phyloP scores from a whole-genome alignment of 2,888 invertebrate species.

The Podabrus alpinus region DNA sequence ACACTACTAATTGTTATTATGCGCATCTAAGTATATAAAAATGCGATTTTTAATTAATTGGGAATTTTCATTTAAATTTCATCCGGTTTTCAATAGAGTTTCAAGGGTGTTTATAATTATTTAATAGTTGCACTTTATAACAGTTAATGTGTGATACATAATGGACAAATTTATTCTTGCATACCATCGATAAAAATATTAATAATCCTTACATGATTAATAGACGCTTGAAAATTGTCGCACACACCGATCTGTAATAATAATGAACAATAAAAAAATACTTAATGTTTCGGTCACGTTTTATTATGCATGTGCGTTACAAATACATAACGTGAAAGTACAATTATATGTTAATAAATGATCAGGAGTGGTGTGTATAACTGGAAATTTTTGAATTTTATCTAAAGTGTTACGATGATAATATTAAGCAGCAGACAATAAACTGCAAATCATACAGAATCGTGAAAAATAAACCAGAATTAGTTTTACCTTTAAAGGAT shows the following conservation, averaged over 20 bases:
- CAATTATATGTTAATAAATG: background rate
- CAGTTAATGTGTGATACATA: background rate
- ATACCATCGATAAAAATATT: background rate
- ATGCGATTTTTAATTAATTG: background rate
- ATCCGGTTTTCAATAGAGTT: background rate
- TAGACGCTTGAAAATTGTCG: background rate
- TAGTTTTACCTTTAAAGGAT: background rate
- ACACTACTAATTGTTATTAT: too few species aligned
- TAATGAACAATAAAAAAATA: background rate
- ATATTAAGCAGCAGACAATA: background rate
- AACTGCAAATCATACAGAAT: background rate
- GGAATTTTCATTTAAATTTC: background rate
- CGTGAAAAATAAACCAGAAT: background rate
- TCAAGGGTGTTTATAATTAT: background rate
- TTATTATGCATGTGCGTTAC: background rate
- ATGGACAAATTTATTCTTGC: background rate
- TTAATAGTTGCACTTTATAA: background rate
- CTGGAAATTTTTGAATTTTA: background rate
- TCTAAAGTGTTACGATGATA: background rate
- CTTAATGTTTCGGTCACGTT: background rate
- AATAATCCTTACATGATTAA: background rate
- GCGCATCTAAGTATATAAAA: background rate
- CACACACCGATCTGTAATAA: background rate
- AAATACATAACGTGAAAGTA: background rate
- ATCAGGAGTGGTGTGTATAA: background rate